Evolutionary conservation across 2,113 vertebrate genomes (phyloP), one percentile per base, ranked within the genome.

Genomic region (Epinephelus cyanopodus): DNA sequence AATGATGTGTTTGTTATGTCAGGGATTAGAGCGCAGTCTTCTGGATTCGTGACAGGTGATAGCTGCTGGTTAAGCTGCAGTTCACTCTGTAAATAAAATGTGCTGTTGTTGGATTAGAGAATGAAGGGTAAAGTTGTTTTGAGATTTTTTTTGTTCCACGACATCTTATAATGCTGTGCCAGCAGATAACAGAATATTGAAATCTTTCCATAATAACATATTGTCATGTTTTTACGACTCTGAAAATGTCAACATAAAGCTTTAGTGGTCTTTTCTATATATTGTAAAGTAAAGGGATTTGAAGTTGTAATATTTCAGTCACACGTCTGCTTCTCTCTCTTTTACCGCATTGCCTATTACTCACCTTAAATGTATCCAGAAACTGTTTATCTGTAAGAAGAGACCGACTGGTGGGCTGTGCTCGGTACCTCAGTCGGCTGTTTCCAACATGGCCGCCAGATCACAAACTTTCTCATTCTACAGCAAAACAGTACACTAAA

Each of bases 1-100:
- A 79, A 39, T 68, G 82, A 83, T 69, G 56, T 78, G 81, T 72
- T 64, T 70, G 76, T 71, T 74, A 18, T 73, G 70, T 64, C 81
- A 60, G 33, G 81, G 72, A 79, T 79, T 89, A 83, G 52, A 58
- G 53, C 63, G 74, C 54, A 18, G 58, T 58, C 72, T 73, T 82
- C 69, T 74, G 60, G 69, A 70, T 63, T 63, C n/a, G 0, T 80
- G 74, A 67, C 76, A 62, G 77, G n/a, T 69, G 57, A 62, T 29
- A 27, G 58, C 12, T 52, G 64, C 60, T 65, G 68, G 39, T 62
- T 58, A 74, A 75, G 53, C 42, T 14, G 54, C 27, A 33, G 37
- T 29, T 74, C 7, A 15, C 42, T 68, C 23, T 14, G 74, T 64
- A 18, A 77, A 70, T 79, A 54, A 62, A 67, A 74, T 25, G n/a